phyloP scores from a whole-genome alignment of 2,797 vertebrate species.

The Paguma larvata region DNA sequence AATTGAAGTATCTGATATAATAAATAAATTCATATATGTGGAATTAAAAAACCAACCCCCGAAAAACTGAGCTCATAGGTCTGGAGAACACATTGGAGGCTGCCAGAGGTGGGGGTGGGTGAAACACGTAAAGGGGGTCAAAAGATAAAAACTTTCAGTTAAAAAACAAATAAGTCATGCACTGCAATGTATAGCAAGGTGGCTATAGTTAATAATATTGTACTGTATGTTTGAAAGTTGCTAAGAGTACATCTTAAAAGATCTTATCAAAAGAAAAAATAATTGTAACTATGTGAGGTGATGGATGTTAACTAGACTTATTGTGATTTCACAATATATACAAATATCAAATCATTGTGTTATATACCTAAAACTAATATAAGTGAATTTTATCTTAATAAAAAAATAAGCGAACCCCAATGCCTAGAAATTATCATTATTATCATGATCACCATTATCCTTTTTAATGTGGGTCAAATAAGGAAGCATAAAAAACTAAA shows the following conservation, averaged over 20 bases:
- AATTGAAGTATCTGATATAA: not conserved
- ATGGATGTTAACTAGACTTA: not conserved
- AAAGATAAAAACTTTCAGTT: not conserved
- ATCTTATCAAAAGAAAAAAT: not conserved
- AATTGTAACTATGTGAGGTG: not conserved
- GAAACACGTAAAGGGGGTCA: not conserved
- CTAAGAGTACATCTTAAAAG: not conserved
- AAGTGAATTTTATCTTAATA: not conserved
- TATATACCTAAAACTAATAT: not conserved
- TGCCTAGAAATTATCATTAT: not conserved
- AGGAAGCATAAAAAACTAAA: not conserved
- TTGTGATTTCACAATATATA: not conserved
- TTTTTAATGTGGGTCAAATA: not conserved
- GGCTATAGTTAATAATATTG: not conserved
- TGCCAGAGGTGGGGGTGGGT: not conserved
- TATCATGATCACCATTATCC: not conserved
- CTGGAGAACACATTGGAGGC: not conserved
- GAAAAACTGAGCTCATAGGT: not conserved
- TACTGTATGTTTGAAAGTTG: not conserved
- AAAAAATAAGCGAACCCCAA: not conserved
- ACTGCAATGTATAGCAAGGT: not conserved
- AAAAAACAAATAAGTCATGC: not conserved
- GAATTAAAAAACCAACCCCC: not conserved
- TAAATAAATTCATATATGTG: not conserved
- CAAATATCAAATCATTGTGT: not conserved